These are phyloP conservation scores for Philantomba maxwellii DNA, from an alignment of 2,113 vertebrate species.

Conservation along the genomic window DNA sequence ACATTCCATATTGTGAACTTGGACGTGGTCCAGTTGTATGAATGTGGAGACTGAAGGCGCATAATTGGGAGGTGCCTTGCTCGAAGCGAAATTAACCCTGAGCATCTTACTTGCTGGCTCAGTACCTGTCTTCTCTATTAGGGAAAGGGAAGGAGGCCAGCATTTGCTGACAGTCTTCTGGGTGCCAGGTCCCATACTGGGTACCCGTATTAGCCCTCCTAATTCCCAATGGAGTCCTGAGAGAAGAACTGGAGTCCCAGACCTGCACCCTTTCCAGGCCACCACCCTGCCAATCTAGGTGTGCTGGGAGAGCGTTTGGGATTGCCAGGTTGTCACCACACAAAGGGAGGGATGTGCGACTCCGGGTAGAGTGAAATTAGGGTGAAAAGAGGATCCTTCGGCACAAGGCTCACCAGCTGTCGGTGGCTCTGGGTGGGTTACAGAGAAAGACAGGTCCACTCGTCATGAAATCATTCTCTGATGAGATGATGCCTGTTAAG, in stretches of 20 bases:
- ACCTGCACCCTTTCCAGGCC: neutral
- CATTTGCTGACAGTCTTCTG: neutral
- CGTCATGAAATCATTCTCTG: conserved; percentile 19
- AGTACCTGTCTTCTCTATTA: neutral
- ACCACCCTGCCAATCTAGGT: conserved; percentile 50
- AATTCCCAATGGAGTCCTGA: neutral
- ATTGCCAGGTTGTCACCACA: conserved; percentile 11
- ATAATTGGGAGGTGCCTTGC: neutral
- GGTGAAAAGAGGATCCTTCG: neutral
- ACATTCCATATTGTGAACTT: neutral
- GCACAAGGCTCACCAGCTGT: neutral
- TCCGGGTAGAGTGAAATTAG: conserved; percentile 13
- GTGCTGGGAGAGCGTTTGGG: neutral
- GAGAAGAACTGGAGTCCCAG: neutral
- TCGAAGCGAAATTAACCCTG: neutral
- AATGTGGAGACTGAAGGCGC: neutral
- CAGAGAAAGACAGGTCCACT: conserved; percentile 22
- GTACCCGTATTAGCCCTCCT: neutral
- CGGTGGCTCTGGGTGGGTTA: neutral
- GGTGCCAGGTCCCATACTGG: neutral
- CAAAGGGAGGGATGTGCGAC: neutral
- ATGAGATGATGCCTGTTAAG: conserved; percentile 54
- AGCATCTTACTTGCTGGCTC: neutral
- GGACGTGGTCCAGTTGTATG: neutral
- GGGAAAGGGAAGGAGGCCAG: neutral